Evolutionary conservation across 92 coral and sea anemone genomes (phyloP).

Genomic region (Epizoanthus rinbou): DNA sequence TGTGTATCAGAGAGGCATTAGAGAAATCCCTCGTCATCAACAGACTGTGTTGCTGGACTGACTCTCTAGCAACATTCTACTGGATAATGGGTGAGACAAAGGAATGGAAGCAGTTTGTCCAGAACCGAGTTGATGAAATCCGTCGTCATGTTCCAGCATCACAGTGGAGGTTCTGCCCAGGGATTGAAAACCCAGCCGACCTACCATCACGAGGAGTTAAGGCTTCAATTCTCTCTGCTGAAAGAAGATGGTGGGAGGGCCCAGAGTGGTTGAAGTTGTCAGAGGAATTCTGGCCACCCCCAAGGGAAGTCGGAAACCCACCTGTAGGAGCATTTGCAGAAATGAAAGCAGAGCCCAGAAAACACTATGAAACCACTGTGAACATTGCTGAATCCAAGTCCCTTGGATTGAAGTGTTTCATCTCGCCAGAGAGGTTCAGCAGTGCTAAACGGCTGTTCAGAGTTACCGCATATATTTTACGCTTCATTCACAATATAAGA

Average conservation of each 20-base stretch:
- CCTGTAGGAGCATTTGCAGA: conserved; percentile 14
- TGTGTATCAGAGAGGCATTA: conserved; percentile 35
- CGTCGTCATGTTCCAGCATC: conserved; percentile 38
- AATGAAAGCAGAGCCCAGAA: conserved; percentile 10
- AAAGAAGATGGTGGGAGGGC: conserved; percentile 53
- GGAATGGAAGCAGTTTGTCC: conserved; percentile 61
- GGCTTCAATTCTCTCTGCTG: conserved; percentile 29
- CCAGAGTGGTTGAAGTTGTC: conserved; percentile 27
- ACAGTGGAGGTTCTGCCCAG: conserved; percentile 51
- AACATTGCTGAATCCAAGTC: background rate
- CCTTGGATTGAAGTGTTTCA: background rate
- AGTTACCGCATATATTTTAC: conserved; percentile 43
- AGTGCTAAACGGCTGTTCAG: conserved; percentile 38
- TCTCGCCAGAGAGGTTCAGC: conserved; percentile 38
- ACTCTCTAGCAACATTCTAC: conserved; percentile 46
- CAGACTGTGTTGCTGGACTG: conserved; percentile 55
- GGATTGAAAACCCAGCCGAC: conserved; percentile 59
- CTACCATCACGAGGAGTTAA: conserved; percentile 56
- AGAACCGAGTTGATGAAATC: conserved; percentile 56
- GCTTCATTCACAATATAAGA: conserved; percentile 30
- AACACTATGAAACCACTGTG: background rate
- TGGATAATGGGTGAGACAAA: conserved; percentile 54
- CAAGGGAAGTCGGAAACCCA: background rate
- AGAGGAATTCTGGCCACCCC: conserved; percentile 42
- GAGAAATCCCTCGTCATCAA: conserved; percentile 32